phyloP scores from a whole-genome alignment of 1,140 invertebrate species.

The Schmidtea mediterranea region DNA sequence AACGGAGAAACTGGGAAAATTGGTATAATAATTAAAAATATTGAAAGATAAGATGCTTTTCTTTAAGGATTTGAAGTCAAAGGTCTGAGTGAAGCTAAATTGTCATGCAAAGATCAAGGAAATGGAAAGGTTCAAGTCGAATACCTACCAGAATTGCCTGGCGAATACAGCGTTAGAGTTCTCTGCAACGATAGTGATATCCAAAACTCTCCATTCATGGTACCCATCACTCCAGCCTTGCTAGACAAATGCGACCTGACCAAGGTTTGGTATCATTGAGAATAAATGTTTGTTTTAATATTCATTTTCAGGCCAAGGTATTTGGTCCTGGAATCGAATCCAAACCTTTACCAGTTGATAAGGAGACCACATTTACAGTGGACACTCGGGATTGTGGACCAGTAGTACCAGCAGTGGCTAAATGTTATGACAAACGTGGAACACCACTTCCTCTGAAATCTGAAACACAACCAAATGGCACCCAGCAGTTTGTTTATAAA shows the following conservation, averaged over 20 bases:
- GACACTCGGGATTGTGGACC: background rate
- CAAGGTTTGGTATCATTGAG: background rate
- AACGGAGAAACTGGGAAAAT: constrained; percentile 62
- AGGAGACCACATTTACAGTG: constrained; percentile 12
- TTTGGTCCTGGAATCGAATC: constrained; percentile 47
- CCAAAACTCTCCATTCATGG: constrained; percentile 27
- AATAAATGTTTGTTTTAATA: too few relatives aligned
- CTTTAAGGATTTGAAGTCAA: constrained; percentile 53
- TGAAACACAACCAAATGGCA: too few relatives aligned
- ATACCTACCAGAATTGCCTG: constrained; percentile 51
- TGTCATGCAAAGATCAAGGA: constrained; percentile 57
- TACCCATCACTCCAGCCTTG: constrained; percentile 15
- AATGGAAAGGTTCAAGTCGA: constrained; percentile 55
- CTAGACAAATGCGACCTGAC: too few relatives aligned
- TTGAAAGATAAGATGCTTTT: background rate
- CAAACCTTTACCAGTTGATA: constrained; percentile 37
- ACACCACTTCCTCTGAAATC: too few relatives aligned
- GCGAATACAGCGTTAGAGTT: constrained; percentile 69
- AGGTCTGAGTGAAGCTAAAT: constrained; percentile 60
- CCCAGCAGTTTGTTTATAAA: too few relatives aligned
- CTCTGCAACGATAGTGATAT: constrained; percentile 39
- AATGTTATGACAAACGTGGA: too few relatives aligned
- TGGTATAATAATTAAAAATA: too few relatives aligned
- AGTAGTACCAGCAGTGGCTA: background rate
- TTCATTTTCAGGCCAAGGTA: constrained; percentile 40